Evolutionary conservation across 2,888 invertebrate genomes (phyloP).

Genomic region (Heliconius charithonia): DNA sequence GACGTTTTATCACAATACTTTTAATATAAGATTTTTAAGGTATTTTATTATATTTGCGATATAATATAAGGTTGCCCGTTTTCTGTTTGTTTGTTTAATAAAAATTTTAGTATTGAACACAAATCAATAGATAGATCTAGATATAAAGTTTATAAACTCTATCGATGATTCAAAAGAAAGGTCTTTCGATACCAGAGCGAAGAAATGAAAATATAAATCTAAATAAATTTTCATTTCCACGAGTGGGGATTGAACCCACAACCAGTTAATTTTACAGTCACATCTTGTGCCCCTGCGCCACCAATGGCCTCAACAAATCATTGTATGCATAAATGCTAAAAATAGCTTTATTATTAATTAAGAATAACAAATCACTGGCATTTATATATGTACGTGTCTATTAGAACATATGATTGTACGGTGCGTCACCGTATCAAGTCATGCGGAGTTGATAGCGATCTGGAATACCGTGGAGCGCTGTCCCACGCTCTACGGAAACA

Average conservation of each 20-base stretch:
- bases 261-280: neutral
- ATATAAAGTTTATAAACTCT: too few species aligned
- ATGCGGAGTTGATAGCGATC: conserved; percentile 35
- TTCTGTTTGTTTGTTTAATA: neutral
- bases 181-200: neutral
- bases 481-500: conserved; percentile 32
- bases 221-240: too few species aligned
- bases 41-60: neutral
- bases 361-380: neutral
- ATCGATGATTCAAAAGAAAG: neutral
- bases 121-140: too few species aligned
- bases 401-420: conserved; percentile 35
- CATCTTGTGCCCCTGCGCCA: too few species aligned
- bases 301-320: neutral
- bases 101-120: too few species aligned
- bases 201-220: too few species aligned
- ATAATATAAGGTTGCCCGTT: neutral
- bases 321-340: neutral
- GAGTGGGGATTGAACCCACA: too few species aligned
- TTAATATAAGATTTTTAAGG: neutral
- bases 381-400: neutral
- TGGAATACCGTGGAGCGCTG: conserved; percentile 29
- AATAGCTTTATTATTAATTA: neutral
- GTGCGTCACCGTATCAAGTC: conserved; percentile 33
- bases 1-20: neutral